Evolutionary conservation across 2,113 vertebrate genomes (phyloP).

Genomic region (Solenodon paradoxus): DNA sequence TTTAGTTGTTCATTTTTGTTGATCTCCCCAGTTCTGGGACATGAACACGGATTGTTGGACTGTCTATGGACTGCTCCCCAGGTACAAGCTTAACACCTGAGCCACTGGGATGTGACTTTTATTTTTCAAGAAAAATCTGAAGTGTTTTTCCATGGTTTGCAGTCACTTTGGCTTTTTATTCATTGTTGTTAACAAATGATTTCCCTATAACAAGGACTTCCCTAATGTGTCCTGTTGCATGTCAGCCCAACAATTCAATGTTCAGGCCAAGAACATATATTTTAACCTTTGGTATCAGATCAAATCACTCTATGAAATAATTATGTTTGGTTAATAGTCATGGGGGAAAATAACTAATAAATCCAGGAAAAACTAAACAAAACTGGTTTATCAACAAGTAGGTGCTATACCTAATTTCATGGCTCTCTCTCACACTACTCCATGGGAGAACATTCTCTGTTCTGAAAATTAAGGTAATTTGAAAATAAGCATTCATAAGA

Average conservation of each 20-base stretch:
- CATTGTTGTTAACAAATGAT: not conserved
- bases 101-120: too few relatives aligned
- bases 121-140: not conserved
- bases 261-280: not conserved
- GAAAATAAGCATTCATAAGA: not conserved
- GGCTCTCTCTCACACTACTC: not conserved
- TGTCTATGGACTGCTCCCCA: too few relatives aligned
- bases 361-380: not conserved
- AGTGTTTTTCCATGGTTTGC: not conserved
- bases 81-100: too few relatives aligned
- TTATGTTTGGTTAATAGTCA: not conserved
- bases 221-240: not conserved
- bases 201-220: not conserved
- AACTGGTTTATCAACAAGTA: not conserved
- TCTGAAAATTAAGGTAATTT: constrained; percentile 30
- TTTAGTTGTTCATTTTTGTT: too few relatives aligned
- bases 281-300: not conserved
- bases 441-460: not conserved
- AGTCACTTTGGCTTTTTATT: not conserved
- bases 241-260: not conserved
- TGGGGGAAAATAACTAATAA: not conserved
- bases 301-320: not conserved
- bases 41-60: too few relatives aligned
- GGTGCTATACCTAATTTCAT: not conserved
- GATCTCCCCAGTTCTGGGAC: too few relatives aligned